A percentile compares a stretch with the other conserved stretches of the same genome.
Evolutionary conservation across 2,113 vertebrate species (phyloP).

Genomic region (Caracal caracal): DNA sequence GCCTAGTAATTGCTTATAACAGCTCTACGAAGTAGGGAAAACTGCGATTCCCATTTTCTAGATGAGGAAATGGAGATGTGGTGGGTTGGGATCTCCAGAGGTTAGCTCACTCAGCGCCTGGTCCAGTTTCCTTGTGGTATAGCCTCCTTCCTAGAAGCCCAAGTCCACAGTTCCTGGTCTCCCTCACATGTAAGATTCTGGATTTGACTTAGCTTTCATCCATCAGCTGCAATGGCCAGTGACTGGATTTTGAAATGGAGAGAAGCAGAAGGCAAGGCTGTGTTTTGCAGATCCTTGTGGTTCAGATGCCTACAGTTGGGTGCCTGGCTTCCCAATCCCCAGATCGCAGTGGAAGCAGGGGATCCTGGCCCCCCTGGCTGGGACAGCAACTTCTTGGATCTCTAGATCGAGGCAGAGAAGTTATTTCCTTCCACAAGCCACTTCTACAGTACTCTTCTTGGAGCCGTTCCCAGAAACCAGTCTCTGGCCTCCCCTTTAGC

Average conservation of each 20-base stretch:
- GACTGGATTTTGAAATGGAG: not conserved
- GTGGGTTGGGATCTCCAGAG: not conserved
- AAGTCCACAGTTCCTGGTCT: not conserved
- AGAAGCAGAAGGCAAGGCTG: not conserved
- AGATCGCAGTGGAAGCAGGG: not conserved
- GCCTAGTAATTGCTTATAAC: not conserved
- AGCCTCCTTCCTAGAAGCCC: not conserved
- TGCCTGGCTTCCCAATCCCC: not conserved
- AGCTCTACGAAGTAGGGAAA: not conserved
- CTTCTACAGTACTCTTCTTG: not conserved
- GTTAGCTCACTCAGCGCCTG: not conserved
- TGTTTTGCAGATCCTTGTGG: not conserved
- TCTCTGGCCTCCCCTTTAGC: not conserved
- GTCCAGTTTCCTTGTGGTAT: not conserved
- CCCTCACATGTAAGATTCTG: not conserved
- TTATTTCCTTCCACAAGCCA: too few relatives aligned
- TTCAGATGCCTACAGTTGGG: not conserved
- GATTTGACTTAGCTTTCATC: not conserved
- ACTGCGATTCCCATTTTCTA: not conserved
- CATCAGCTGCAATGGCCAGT: not conserved
- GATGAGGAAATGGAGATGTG: not conserved
- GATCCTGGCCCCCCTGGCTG: too few relatives aligned
- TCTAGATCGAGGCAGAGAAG: not conserved
- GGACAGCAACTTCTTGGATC: not conserved
- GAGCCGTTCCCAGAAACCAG: not conserved